phyloP scores from a whole-genome alignment of 2,888 invertebrate species.

The Mythimna lalbum region DNA sequence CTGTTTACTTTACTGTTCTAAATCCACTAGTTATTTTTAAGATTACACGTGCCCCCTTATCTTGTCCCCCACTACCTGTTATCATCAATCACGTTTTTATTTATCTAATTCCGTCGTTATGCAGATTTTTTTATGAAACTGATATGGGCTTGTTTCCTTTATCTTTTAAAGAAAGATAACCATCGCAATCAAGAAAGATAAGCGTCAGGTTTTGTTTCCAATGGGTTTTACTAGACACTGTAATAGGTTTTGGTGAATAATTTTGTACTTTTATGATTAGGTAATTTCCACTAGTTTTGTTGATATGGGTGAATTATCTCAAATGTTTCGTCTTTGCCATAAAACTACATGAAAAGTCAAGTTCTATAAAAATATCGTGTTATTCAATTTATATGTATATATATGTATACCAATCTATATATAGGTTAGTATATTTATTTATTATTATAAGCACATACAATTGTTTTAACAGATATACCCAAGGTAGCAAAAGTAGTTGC shows the following conservation, averaged over 20 bases:
- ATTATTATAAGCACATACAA: no score
- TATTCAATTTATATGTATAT: background rate
- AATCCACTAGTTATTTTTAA: slow-evolving; percentile 27
- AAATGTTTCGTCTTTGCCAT: background rate
- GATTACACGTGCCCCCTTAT: slow-evolving; percentile 11
- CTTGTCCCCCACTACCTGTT: background rate
- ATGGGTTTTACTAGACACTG: background rate
- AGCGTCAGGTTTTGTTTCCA: background rate
- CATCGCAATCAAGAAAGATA: slow-evolving; percentile 32
- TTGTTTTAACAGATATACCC: no score
- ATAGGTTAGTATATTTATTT: background rate
- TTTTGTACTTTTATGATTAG: background rate
- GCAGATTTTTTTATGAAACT: slow-evolving; percentile 11
- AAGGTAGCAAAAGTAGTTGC: no score
- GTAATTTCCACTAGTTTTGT: background rate
- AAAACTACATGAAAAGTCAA: slow-evolving; percentile 12
- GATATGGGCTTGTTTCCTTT: slow-evolving; percentile 4
- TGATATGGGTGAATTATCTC: background rate
- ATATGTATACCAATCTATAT: background rate
- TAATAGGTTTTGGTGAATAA: background rate
- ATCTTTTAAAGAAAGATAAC: slow-evolving; percentile 24
- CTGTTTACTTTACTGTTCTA: background rate
- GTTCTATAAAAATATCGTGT: background rate
- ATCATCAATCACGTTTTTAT: slow-evolving; percentile 4
- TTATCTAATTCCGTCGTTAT: slow-evolving; percentile 3